phyloP scores from a whole-genome alignment of 2,113 vertebrate genomes.

The Macaca fascicularis region DNA sequence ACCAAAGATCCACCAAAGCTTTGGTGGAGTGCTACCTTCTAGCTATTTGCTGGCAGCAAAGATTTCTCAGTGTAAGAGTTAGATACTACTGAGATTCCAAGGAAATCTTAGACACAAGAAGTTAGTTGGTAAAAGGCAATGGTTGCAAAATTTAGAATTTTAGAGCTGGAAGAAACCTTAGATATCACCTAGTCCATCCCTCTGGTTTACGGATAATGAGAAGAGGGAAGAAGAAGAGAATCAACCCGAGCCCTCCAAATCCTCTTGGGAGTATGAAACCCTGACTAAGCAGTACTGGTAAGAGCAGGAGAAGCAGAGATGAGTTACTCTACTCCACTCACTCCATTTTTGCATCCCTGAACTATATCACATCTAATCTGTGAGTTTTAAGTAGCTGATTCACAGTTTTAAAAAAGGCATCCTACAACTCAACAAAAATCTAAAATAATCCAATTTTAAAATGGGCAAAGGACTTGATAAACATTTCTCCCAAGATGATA shows the following conservation, averaged over 20 bases:
- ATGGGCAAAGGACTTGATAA: neutral
- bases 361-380: neutral
- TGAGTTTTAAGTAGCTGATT: neutral
- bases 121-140: neutral
- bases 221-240: neutral
- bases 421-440: neutral
- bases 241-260: neutral
- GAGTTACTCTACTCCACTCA: neutral
- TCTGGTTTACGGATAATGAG: neutral
- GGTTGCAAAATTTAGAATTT: conserved; percentile 11
- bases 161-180: neutral
- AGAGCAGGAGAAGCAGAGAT: neutral
- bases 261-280: neutral
- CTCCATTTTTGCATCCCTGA: neutral
- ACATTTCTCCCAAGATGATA: too few species aligned
- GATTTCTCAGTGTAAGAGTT: neutral
- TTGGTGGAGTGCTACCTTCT: neutral
- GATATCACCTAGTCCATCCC: neutral
- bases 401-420: neutral
- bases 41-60: neutral
- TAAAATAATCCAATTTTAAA: neutral
- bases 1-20: neutral
- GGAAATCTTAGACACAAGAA: neutral
- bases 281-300: neutral
- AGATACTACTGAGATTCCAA: neutral